Evolutionary conservation across 1,140 invertebrate species (phyloP).

Genomic region (Penaeus chinensis): DNA sequence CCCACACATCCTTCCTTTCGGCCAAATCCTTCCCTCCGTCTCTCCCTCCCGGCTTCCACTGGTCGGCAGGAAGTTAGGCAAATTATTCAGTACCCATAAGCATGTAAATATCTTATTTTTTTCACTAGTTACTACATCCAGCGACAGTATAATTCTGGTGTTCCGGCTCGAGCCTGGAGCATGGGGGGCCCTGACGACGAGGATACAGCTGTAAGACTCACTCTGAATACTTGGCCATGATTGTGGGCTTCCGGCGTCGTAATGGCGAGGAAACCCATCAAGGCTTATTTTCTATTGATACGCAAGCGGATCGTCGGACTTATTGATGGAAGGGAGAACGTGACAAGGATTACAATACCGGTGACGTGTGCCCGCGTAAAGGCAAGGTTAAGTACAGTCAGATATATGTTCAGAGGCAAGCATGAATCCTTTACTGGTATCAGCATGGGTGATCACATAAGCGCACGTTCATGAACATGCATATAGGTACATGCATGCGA

Average conservation of each 20-base stretch:
- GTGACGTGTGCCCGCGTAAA: too few relatives aligned
- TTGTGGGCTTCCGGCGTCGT: too few relatives aligned
- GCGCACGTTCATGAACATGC: background rate
- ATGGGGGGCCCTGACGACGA: too few relatives aligned
- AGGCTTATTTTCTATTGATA: too few relatives aligned
- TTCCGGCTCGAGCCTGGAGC: background rate
- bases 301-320: too few relatives aligned
- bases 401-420: background rate
- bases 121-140: background rate
- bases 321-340: too few relatives aligned
- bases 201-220: too few relatives aligned
- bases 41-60: constrained; percentile 4
- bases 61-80: background rate
- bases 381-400: too few relatives aligned
- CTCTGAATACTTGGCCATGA: background rate
- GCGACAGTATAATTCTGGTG: constrained; percentile 10
- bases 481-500: background rate
- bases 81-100: constrained; percentile 20
- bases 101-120: background rate
- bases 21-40: constrained; percentile 2
- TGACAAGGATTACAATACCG: too few relatives aligned
- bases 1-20: background rate
- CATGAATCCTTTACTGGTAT: too few relatives aligned
- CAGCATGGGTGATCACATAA: background rate
- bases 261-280: too few relatives aligned